Conservation (phyloP, 2,113 vertebrate genomes). For the Polypterus bichir region DNA sequence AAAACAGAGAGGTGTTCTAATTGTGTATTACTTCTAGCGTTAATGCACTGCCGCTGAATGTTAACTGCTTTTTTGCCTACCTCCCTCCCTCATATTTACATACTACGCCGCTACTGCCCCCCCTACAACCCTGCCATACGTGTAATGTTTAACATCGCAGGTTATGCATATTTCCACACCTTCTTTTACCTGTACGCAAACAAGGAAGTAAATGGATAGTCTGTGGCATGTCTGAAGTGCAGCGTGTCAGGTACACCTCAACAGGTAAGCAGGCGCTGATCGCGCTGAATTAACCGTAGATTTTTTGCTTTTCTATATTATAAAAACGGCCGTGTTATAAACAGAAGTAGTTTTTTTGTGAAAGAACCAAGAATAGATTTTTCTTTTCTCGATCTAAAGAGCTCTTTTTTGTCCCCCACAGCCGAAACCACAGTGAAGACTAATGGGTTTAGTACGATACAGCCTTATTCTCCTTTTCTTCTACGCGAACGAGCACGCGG, state of each 20-base stretch:
- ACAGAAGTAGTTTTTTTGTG: background rate
- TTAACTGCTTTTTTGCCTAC: no score
- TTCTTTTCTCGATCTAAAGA: slow-evolving; percentile 31
- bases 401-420: slow-evolving; percentile 48
- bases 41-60: no score
- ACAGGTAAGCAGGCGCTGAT: slow-evolving; percentile 40
- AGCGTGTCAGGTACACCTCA: slow-evolving; percentile 45
- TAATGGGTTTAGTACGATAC: slow-evolving; percentile 87
- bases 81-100: no score
- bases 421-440: slow-evolving; percentile 65
- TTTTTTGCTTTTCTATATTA: slow-evolving; percentile 39
- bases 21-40: no score
- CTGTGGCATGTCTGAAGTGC: slow-evolving; percentile 40
- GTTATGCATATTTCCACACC: slow-evolving; percentile 36
- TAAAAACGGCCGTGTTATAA: background rate
- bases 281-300: no score
- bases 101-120: no score
- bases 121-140: no score
- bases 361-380: background rate
- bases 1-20: no score
- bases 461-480: slow-evolving; percentile 73
- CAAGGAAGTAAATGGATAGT: slow-evolving; percentile 70
- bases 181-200: slow-evolving; percentile 68
- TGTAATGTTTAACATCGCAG: no score
- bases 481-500: slow-evolving; percentile 57